phyloP scores from a whole-genome alignment of 2,113 vertebrate genomes.

The Poicephalus gulielmi region DNA sequence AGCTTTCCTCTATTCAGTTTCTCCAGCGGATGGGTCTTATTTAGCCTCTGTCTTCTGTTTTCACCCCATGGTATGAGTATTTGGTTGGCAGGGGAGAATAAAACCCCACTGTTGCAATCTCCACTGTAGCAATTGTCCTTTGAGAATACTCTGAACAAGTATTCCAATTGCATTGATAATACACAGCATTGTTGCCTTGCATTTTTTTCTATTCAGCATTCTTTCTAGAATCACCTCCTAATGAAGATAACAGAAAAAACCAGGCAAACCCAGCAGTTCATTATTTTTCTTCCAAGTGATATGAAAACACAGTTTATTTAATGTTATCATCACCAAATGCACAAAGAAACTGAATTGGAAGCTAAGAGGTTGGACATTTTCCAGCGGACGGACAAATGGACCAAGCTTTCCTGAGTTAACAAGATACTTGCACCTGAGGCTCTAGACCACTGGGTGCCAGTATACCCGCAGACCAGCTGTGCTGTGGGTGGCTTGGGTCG shows the following conservation, averaged over 20 bases:
- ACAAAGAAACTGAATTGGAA: neutral
- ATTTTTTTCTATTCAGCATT: neutral
- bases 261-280: neutral
- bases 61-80: neutral
- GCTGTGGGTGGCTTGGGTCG: neutral
- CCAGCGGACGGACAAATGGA: neutral
- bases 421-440: neutral
- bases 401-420: neutral
- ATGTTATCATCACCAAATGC: neutral
- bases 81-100: neutral
- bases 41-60: neutral
- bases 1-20: neutral
- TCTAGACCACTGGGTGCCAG: conserved; percentile 31
- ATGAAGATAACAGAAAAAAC: neutral
- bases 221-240: neutral
- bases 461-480: neutral
- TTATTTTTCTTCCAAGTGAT: neutral
- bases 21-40: neutral
- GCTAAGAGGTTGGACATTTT: neutral
- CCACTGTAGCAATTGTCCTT: neutral
- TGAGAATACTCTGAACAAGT: neutral
- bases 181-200: neutral
- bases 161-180: neutral
- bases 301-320: neutral
- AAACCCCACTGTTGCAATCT: neutral